These are phyloP conservation scores for Oryzias curvinotus DNA, from an alignment of 2,113 vertebrate genomes.

Conservation along the genomic window DNA sequence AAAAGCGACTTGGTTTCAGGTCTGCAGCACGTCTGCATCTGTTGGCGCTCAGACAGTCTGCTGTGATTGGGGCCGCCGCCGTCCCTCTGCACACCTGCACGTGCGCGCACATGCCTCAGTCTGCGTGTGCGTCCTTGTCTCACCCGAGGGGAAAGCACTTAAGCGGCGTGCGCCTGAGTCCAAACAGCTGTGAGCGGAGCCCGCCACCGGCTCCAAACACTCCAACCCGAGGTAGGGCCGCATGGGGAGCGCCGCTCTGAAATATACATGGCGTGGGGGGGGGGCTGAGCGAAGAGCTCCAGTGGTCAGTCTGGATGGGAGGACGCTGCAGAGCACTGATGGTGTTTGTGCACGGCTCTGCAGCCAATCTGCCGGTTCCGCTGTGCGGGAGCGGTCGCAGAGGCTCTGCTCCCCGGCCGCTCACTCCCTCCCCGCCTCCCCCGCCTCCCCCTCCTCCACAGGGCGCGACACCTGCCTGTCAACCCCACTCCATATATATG, in stretches of 20 bases:
- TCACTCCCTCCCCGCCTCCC: too few species aligned
- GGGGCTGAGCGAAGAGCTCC: slow-evolving; percentile 12
- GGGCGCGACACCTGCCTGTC: slow-evolving; percentile 42
- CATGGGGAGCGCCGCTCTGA: slow-evolving; percentile 63
- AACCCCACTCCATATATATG: slow-evolving; percentile 77
- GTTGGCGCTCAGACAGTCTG: slow-evolving; percentile 44
- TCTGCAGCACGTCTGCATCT: slow-evolving; percentile 38
- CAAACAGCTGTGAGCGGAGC: slow-evolving; percentile 78
- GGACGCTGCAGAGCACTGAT: slow-evolving; percentile 10
- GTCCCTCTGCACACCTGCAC: slow-evolving; percentile 49
- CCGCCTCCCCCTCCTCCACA: slow-evolving; percentile 36
- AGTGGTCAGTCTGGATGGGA: slow-evolving; percentile 19
- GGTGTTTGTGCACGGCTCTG: slow-evolving; percentile 33
- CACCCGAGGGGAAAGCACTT: slow-evolving; percentile 80
- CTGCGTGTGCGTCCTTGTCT: slow-evolving; percentile 56
- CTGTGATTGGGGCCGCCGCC: slow-evolving; percentile 52
- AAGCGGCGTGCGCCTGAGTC: slow-evolving; percentile 77
- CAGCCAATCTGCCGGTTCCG: slow-evolving; percentile 43
- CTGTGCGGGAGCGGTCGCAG: slow-evolving; percentile 32
- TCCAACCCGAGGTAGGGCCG: slow-evolving; percentile 57
- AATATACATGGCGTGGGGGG: slow-evolving; percentile 73
- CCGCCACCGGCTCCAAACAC: slow-evolving; percentile 64
- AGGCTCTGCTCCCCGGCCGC: slow-evolving; percentile 34
- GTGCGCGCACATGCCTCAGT: slow-evolving; percentile 8
- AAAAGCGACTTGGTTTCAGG: too few species aligned